Conservation (phyloP, 1,140 invertebrate genomes). For the Penaeus vannamei region DNA sequence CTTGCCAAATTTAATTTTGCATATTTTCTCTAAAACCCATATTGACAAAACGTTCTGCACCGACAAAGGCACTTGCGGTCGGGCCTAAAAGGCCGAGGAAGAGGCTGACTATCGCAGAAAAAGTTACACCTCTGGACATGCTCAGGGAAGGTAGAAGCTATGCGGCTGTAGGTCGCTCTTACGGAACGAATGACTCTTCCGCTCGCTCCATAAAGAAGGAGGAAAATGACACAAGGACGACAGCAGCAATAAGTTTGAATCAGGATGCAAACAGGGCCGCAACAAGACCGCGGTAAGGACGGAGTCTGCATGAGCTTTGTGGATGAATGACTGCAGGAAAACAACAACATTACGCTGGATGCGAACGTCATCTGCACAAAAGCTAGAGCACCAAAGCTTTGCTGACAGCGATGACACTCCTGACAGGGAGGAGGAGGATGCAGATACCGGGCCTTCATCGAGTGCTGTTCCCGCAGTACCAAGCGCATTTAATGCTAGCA, state of each 20-base stretch:
- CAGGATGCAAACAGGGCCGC: neutral
- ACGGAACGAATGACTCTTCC: constrained; percentile 40
- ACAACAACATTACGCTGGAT: constrained; percentile 2
- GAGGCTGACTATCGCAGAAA: constrained; percentile 54
- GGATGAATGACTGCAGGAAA: constrained; percentile 14
- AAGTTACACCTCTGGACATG: constrained; percentile 61
- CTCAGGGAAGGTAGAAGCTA: constrained; percentile 54
- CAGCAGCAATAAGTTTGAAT: constrained; percentile 2
- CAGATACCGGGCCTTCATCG: no score
- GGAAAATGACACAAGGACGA: neutral
- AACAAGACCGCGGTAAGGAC: constrained; percentile 10
- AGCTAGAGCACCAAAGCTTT: neutral
- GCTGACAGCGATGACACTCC: neutral
- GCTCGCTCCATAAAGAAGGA: constrained; percentile 1
- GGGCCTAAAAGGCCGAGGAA: constrained; percentile 38
- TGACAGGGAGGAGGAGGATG: no score
- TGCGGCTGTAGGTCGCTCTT: constrained; percentile 51
- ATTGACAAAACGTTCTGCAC: constrained; percentile 14
- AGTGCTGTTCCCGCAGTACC: no score
- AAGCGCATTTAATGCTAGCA: no score
- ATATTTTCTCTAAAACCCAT: neutral
- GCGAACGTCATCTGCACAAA: neutral
- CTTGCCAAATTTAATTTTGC: neutral
- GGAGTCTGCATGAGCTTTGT: neutral
- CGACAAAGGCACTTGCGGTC: constrained; percentile 11